Evolutionary conservation across 1,140 invertebrate genomes (phyloP).

Genomic region (Drosophila nigromelanica): DNA sequence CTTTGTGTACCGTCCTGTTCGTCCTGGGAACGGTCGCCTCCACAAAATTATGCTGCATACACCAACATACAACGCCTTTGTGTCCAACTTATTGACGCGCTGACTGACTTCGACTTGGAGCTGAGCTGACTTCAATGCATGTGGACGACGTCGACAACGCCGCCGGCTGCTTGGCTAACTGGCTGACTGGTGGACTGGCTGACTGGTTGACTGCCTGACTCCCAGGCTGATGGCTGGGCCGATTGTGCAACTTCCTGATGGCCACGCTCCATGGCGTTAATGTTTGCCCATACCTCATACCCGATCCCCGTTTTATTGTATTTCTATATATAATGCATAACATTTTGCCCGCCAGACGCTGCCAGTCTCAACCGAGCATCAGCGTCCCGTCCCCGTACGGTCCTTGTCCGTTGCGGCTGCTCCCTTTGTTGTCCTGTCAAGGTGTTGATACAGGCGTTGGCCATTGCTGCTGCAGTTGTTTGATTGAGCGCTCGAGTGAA

Average conservation of each 20-base stretch:
- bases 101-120: constrained; percentile 50
- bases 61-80: constrained; percentile 45
- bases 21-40: constrained; percentile 20
- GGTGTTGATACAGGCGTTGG: constrained; percentile 60
- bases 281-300: constrained; percentile 45
- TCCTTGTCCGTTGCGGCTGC: constrained; percentile 1
- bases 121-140: constrained; percentile 38
- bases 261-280: constrained; percentile 57
- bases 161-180: constrained; percentile 38
- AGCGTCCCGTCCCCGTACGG: neutral
- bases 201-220: neutral
- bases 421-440: constrained; percentile 50
- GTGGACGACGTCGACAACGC: constrained; percentile 32
- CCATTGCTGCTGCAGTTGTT: constrained; percentile 13
- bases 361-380: constrained; percentile 5
- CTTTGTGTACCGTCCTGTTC: constrained; percentile 40
- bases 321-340: constrained; percentile 65
- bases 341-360: constrained; percentile 46
- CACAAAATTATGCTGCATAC: constrained; percentile 57
- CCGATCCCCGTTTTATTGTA: constrained; percentile 10
- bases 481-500: constrained; percentile 56
- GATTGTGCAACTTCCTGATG: constrained; percentile 58
- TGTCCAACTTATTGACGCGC: constrained; percentile 61
- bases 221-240: constrained; percentile 28
- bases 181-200: constrained; percentile 4